Conservation (phyloP, 2,888 invertebrate species). For the Drosophila rellima region DNA sequence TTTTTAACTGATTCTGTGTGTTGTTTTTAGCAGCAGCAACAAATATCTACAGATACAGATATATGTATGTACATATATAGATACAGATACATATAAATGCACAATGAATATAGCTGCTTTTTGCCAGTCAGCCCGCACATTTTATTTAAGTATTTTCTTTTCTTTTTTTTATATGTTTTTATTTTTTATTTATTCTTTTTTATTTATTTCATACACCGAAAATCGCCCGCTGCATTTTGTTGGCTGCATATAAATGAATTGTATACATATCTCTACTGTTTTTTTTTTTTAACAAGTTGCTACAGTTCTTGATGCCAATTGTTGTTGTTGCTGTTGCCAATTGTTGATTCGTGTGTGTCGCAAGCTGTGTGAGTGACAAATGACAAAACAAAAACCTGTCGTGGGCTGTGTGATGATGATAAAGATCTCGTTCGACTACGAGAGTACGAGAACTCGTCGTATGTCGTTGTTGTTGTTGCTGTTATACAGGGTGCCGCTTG, state of each 20-base stretch:
- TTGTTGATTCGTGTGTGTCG: conserved; percentile 69
- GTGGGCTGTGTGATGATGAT: conserved; percentile 81
- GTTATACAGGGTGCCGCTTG: conserved; percentile 74
- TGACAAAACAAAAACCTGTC: conserved; percentile 86
- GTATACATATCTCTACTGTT: conserved; percentile 22
- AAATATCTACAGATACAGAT: conserved; percentile 74
- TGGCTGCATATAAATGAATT: conserved; percentile 82
- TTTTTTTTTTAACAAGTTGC: conserved; percentile 65
- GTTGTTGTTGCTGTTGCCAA: conserved; percentile 38
- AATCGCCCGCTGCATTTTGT: conserved; percentile 78
- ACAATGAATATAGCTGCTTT: conserved; percentile 24
- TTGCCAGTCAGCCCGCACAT: conserved; percentile 73
- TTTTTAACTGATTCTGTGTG: conserved; percentile 79
- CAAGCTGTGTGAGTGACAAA: conserved; percentile 85
- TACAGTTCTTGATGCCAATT: conserved; percentile 71
- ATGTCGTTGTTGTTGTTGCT: conserved; percentile 21
- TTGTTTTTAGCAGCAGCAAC: conserved; percentile 67
- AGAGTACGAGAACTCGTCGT: conserved; percentile 9
- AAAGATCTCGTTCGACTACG: conserved; percentile 65
- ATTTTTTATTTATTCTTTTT: conserved; percentile 45
- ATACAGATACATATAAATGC: conserved; percentile 21
- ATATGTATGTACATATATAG: conserved; percentile 13
- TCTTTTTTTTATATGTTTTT: conserved; percentile 19
- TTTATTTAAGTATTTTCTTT: conserved; percentile 74
- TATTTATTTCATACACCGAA: conserved; percentile 76